phyloP scores from a whole-genome alignment of 2,797 vertebrate species.

The Trachops cirrhosus region DNA sequence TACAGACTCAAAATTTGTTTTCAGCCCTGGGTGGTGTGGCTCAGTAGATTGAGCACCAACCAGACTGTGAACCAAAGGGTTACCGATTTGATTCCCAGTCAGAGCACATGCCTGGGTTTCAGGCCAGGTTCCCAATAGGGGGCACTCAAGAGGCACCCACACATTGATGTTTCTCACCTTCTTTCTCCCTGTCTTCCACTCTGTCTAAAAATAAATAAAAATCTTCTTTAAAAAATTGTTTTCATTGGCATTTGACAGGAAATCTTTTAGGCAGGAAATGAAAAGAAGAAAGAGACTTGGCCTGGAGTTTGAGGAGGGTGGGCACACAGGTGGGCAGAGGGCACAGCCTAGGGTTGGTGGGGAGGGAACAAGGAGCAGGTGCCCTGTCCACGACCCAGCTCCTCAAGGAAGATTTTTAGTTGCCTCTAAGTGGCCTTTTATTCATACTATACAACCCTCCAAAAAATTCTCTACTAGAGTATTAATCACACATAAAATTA shows the following conservation, averaged over 20 bases:
- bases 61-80: no score
- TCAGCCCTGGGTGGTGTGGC: background rate
- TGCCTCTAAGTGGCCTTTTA: background rate
- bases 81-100: no score
- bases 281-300: background rate
- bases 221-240: background rate
- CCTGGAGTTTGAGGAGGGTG: background rate
- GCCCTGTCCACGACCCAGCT: background rate
- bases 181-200: no score
- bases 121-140: no score
- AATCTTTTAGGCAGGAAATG: background rate
- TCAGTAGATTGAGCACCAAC: no score
- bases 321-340: background rate
- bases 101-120: no score
- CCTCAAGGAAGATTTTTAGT: background rate
- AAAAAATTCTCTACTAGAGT: background rate
- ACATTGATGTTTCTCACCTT: no score
- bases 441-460: background rate
- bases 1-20: background rate
- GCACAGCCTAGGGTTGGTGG: background rate
- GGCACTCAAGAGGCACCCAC: no score
- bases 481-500: conserved; percentile 42
- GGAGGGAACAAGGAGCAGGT: background rate
- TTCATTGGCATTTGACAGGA: background rate
- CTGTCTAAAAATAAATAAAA: no score